A percentile compares a stretch with the other conserved stretches of the same genome.
Conservation (phyloP, 2,113 vertebrate species). For the Meriones unguiculatus region DNA sequence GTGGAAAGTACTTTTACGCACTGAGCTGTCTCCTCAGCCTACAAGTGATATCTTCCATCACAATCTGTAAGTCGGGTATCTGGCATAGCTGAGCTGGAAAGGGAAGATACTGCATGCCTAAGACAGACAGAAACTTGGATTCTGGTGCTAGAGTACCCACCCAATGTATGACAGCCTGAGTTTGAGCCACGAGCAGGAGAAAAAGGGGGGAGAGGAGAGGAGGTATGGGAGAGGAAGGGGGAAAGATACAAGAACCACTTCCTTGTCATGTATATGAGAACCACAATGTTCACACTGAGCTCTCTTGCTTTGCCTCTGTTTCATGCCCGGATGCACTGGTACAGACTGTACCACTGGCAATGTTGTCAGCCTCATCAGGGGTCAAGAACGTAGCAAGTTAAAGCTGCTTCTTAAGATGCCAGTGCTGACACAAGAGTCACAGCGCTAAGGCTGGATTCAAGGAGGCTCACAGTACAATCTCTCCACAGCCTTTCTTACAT, state of each 20-base stretch:
- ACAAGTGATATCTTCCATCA: neutral
- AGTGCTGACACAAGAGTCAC: neutral
- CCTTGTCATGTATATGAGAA: neutral
- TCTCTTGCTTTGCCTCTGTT: neutral
- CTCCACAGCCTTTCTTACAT: neutral
- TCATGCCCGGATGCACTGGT: neutral
- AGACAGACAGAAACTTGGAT: neutral
- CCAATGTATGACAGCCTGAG: neutral
- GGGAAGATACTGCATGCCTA: neutral
- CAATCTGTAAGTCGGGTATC: neutral
- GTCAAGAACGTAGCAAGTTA: neutral
- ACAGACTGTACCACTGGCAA: neutral
- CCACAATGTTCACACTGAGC: neutral
- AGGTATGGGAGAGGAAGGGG: neutral
- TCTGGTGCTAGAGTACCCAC: neutral
- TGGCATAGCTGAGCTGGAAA: neutral
- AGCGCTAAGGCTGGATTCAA: neutral
- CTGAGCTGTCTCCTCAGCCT: neutral
- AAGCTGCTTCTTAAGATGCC: neutral
- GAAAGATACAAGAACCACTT: neutral
- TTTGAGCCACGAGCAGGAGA: neutral
- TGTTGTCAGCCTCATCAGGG: neutral
- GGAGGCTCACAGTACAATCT: neutral
- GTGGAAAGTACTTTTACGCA: neutral
- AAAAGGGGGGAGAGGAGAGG: neutral